Percentiles rank a stretch among this genome's conserved stretches.
These are phyloP conservation scores for Ceratina calcarata DNA, from an alignment of 1,140 invertebrate species.

Conservation along the genomic window DNA sequence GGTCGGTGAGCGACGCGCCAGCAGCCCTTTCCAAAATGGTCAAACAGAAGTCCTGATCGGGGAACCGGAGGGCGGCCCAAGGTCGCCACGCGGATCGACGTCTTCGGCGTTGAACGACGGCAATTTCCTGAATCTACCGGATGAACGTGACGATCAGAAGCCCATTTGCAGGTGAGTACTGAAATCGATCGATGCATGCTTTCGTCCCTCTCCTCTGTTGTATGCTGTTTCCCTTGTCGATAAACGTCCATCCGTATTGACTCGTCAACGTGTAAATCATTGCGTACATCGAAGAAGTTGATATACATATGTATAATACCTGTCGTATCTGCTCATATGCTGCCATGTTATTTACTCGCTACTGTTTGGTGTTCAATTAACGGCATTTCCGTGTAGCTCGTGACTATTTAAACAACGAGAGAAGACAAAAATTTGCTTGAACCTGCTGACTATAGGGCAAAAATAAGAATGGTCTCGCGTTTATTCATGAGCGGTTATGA, in stretches of 20 bases:
- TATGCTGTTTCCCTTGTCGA: neutral
- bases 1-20: conserved; percentile 79
- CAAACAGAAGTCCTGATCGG: conserved; percentile 87
- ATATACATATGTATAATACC: too few species aligned
- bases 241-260: neutral
- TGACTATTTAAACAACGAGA: too few species aligned
- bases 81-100: conserved; percentile 79
- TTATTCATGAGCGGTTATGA: too few species aligned
- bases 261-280: neutral
- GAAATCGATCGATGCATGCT: neutral
- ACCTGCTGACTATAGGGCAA: too few species aligned
- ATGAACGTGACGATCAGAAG: conserved; percentile 75
- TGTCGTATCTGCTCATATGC: too few species aligned
- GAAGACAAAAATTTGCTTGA: too few species aligned
- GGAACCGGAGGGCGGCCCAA: conserved; percentile 78
- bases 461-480: too few species aligned
- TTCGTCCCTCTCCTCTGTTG: neutral
- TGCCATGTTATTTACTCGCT: too few species aligned
- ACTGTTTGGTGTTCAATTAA: too few species aligned
- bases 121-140: conserved; percentile 70
- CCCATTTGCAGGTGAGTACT: conserved; percentile 75
- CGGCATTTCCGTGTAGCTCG: too few species aligned
- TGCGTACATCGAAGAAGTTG: too few species aligned
- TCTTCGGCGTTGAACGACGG: conserved; percentile 76
- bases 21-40: conserved; percentile 86